Base-by-base conservation (phyloP, 2,797 vertebrate species). In the Ataeniobius toweri region DNA sequence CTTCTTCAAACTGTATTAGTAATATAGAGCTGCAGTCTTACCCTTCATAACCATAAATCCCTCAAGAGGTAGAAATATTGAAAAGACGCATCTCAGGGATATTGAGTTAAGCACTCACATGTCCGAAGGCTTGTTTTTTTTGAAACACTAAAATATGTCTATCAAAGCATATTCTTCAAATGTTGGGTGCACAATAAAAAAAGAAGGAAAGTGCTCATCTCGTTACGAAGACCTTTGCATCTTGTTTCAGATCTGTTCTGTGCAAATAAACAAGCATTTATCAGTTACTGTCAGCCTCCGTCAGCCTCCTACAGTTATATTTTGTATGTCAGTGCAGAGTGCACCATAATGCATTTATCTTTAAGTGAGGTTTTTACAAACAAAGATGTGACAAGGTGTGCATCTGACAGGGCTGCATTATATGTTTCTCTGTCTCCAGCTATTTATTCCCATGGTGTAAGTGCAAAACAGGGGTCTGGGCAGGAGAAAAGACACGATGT, bases 1-100 rank as follows among this genome's bases (percentile, higher is more conserved):
- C 20, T 82, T 59, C 71, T 85, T 86, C 71, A 71, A 80, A 86
- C 76, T 14, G 8, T 72, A 86, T 89, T 83, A 85, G 82, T 74
- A 80, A 75, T 85, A 53, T 75, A 61, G 77, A 80, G 78, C 85
- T 80, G 78, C 51, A 70, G 83, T 88, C 75, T 84, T 78, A 83
- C 67, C 74, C 76, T 83, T 89, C 86, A 89, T 89, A 90, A 89
- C 77, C 79, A 73, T 50, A 89, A 88, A 89, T 89, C 89, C 86
- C 65, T 71, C 70, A 50, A 80, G 70, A 76, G 79, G 76, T 70
- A 76, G 81, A 88, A 85, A 88, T 86, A 90, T 83, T 89, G 81
- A 89, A 90, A 86, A 85, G 76, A 41, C 86, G 71, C 71, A 80
- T 87, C 88, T 90, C 70, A 71, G 71, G 86, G 83, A 84, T 79